phyloP scores from a whole-genome alignment of 2,113 vertebrate species.

The Podiceps cristatus region DNA sequence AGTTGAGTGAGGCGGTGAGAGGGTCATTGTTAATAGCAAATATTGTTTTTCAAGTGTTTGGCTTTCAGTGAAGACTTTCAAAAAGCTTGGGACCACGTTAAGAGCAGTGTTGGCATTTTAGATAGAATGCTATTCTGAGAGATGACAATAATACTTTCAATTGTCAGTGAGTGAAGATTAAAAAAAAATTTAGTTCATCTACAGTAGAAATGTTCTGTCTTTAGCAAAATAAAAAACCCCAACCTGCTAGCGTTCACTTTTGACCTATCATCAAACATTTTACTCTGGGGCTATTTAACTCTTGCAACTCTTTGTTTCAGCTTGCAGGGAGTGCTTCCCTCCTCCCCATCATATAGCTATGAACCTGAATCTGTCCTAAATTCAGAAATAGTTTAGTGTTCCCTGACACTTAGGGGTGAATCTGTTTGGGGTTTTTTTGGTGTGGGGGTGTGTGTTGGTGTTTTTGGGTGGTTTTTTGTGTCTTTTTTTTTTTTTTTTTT shows the following conservation, averaged over 20 bases:
- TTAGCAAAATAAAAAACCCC: neutral
- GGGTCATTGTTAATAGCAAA: neutral
- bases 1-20: neutral
- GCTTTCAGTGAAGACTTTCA: neutral
- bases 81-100: neutral
- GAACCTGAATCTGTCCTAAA: conserved; percentile 3
- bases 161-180: neutral
- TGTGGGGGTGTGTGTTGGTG: too few relatives aligned
- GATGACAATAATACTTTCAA: neutral
- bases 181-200: neutral
- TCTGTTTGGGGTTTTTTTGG: neutral
- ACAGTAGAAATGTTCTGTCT: neutral
- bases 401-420: neutral
- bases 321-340: neutral
- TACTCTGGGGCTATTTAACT: neutral
- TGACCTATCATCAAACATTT: neutral
- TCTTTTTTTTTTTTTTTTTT: neutral
- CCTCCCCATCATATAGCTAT: neutral
- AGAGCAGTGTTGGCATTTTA: neutral
- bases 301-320: neutral
- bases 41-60: neutral
- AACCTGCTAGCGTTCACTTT: neutral
- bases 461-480: too few relatives aligned
- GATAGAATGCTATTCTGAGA: neutral
- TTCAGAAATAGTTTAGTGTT: conserved; percentile 22